Evolutionary conservation across 2,888 invertebrate species (phyloP).

Genomic region (Torymus auratus): DNA sequence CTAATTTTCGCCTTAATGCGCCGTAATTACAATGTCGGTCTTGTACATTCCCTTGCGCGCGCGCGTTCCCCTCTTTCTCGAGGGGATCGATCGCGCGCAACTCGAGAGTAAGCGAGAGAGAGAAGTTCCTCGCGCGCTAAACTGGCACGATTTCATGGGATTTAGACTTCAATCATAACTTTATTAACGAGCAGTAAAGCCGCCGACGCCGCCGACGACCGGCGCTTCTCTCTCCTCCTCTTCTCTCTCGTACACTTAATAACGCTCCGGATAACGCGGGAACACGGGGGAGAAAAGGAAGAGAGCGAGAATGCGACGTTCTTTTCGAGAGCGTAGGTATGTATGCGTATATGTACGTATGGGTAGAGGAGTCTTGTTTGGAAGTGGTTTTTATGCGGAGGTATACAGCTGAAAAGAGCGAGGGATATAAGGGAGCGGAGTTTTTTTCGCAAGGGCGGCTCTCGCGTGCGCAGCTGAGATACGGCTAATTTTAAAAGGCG

Average conservation of each 20-base stretch:
- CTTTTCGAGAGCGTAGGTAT: not conserved
- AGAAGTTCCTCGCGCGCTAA: slow-evolving; percentile 57
- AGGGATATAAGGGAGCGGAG: not conserved
- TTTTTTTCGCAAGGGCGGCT: not conserved
- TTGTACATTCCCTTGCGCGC: slow-evolving; percentile 34
- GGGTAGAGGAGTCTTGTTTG: slow-evolving; percentile 18
- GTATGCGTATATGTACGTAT: too few relatives aligned
- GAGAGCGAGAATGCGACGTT: slow-evolving; percentile 25
- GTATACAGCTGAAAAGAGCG: not conserved
- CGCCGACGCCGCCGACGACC: slow-evolving; percentile 11
- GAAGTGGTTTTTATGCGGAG: slow-evolving; percentile 19
- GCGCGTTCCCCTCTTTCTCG: too few relatives aligned
- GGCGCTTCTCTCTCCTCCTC: slow-evolving; percentile 22
- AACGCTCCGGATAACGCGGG: slow-evolving; percentile 65
- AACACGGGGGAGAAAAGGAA: slow-evolving; percentile 30
- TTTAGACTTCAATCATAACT: slow-evolving; percentile 74
- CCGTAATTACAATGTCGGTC: slow-evolving; percentile 56
- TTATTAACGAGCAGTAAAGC: slow-evolving; percentile 69
- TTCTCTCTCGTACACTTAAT: slow-evolving; percentile 63
- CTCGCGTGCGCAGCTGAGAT: slow-evolving; percentile 1
- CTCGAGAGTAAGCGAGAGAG: slow-evolving; percentile 7
- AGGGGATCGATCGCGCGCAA: slow-evolving; percentile 37
- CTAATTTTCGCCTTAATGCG: slow-evolving; percentile 57
- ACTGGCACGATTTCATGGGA: slow-evolving; percentile 72
- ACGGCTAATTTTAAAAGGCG: slow-evolving; percentile 11